Evolutionary conservation across 2,797 vertebrate species (phyloP).

Genomic region (Protosalanx chinensis): DNA sequence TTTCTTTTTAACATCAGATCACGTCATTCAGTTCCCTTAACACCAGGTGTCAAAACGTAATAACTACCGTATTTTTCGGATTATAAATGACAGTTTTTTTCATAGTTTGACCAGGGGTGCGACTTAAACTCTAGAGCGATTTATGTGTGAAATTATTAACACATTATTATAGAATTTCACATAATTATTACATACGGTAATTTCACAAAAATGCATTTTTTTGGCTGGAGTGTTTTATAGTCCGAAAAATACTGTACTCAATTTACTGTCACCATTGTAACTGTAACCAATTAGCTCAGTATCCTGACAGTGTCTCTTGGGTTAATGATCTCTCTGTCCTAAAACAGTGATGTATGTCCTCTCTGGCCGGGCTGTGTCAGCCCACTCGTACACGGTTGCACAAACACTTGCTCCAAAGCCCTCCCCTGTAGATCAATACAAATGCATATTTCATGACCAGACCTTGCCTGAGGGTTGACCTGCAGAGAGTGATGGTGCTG

Average conservation of each 20-base stretch:
- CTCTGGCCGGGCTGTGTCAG: background rate
- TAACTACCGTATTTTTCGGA: too few species aligned
- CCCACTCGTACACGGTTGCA: background rate
- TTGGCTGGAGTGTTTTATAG: too few species aligned
- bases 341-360: background rate
- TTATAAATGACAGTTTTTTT: too few species aligned
- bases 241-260: too few species aligned
- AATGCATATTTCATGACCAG: constrained; percentile 13
- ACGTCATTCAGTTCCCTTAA: constrained; percentile 24
- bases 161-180: too few species aligned
- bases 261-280: background rate
- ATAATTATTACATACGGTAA: too few species aligned
- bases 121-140: too few species aligned
- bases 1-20: constrained; percentile 48
- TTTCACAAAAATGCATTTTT: too few species aligned
- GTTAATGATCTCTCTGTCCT: background rate
- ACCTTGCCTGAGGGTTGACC: constrained; percentile 12
- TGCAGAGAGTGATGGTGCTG: background rate
- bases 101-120: too few species aligned
- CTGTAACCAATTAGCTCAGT: background rate
- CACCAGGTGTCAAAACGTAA: constrained; percentile 27
- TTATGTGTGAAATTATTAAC: too few species aligned
- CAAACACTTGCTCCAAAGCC: background rate
- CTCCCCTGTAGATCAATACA: constrained; percentile 8
- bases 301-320: background rate